Conservation (phyloP, 2,113 vertebrate genomes). For the Patagioenas fasciata region DNA sequence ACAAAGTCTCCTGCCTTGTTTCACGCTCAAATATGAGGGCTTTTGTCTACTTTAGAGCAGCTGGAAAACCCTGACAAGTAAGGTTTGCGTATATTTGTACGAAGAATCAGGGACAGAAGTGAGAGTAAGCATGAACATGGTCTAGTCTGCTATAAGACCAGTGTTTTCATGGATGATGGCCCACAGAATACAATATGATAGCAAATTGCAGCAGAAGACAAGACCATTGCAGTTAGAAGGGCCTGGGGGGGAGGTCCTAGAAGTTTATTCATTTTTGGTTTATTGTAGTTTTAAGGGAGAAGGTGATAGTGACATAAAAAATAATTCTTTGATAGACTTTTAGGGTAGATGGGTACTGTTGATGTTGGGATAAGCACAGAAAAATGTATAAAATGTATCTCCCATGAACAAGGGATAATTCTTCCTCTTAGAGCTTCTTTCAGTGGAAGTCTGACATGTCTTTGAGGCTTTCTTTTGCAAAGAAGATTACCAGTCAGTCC, state of each 20-base stretch:
- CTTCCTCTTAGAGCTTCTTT: not conserved
- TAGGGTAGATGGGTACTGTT: not conserved
- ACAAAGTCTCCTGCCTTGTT: not conserved
- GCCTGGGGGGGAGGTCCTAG: not conserved
- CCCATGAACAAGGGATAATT: not conserved
- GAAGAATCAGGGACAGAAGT: not conserved
- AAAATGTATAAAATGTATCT: not conserved
- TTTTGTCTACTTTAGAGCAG: not conserved
- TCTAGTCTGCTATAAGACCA: not conserved
- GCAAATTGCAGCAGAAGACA: not conserved
- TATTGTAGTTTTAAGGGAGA: not conserved
- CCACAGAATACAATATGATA: not conserved
- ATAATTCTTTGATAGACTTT: not conserved
- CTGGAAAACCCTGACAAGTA: not conserved
- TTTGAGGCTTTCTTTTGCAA: not conserved
- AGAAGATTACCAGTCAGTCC: not conserved
- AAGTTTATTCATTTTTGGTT: not conserved
- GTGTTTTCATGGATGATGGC: not conserved
- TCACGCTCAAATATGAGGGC: not conserved
- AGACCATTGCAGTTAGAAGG: not conserved
- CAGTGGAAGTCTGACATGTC: not conserved
- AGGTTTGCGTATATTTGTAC: not conserved
- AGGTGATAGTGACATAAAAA: not conserved
- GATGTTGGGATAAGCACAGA: not conserved
- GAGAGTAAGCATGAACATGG: not conserved